These are phyloP conservation scores for Zeuzera pyrina DNA, from an alignment of 2,888 invertebrate genomes.

Conservation along the genomic window DNA sequence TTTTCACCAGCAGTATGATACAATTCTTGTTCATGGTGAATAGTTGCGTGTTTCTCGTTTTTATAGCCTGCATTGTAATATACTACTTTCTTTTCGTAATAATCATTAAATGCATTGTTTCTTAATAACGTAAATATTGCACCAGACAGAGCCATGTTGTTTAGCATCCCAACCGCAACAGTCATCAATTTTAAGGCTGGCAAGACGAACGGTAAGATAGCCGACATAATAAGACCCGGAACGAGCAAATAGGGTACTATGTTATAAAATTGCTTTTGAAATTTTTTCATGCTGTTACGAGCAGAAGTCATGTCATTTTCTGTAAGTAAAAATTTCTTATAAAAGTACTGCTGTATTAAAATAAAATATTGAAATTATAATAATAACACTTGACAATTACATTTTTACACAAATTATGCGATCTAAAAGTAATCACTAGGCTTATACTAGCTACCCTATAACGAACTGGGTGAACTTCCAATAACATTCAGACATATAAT, in stretches of 20 bases:
- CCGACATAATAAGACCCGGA: constrained; percentile 77
- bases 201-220: constrained; percentile 77
- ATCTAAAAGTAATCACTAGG: too few relatives aligned
- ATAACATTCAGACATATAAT: too few relatives aligned
- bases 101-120: constrained; percentile 72
- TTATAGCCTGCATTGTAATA: constrained; percentile 74
- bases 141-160: constrained; percentile 78
- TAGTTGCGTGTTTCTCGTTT: constrained; percentile 43
- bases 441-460: too few relatives aligned
- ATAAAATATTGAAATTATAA: too few relatives aligned
- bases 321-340: constrained; percentile 35
- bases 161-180: constrained; percentile 73
- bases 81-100: constrained; percentile 66
- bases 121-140: constrained; percentile 73
- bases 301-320: constrained; percentile 25
- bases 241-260: constrained; percentile 71
- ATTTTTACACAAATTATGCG: too few relatives aligned
- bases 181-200: constrained; percentile 79
- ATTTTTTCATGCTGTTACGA: constrained; percentile 46
- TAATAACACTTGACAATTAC: too few relatives aligned
- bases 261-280: constrained; percentile 41
- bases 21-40: constrained; percentile 16
- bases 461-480: too few relatives aligned
- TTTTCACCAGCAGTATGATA: constrained; percentile 12
- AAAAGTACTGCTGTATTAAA: too few relatives aligned